These are phyloP conservation scores for Styela plicata DNA, from an alignment of 23 tunicate genomes.

Conservation along the genomic window DNA sequence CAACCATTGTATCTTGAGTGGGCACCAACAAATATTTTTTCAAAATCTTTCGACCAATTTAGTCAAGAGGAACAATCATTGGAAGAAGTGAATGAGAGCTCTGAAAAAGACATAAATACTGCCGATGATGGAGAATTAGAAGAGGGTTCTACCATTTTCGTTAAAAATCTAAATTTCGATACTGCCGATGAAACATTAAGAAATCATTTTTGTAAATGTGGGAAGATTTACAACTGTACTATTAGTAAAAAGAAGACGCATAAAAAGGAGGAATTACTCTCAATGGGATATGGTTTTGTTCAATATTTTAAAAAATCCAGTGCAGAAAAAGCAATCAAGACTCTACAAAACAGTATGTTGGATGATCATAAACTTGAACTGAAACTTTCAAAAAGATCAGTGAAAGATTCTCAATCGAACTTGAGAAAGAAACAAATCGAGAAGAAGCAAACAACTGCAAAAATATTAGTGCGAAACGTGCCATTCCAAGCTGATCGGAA, in stretches of 20 bases:
- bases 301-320: conserved; percentile 32
- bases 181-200: conserved; percentile 69
- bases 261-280: conserved; percentile 44
- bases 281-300: conserved; percentile 99
- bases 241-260: conserved; percentile 71
- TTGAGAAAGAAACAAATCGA: conserved; percentile 43
- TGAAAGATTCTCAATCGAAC: background rate
- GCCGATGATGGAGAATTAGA: background rate
- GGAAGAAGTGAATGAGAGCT: background rate
- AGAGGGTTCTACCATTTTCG: conserved; percentile 63
- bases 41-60: background rate
- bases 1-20: conserved; percentile 93
- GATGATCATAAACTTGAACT: conserved; percentile 83
- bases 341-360: conserved; percentile 50
- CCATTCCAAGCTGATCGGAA: conserved; percentile 80
- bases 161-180: conserved; percentile 90
- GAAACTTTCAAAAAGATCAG: conserved; percentile 52
- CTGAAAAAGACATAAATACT: background rate
- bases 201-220: conserved; percentile 60
- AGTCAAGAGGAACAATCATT: conserved; percentile 3
- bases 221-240: conserved; percentile 37
- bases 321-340: conserved; percentile 61
- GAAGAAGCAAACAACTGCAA: conserved; percentile 55
- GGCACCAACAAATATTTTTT: conserved; percentile 81
- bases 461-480: conserved; percentile 87